Base-by-base conservation (phyloP, 2,797 vertebrate genomes). In the Sparus aurata region DNA sequence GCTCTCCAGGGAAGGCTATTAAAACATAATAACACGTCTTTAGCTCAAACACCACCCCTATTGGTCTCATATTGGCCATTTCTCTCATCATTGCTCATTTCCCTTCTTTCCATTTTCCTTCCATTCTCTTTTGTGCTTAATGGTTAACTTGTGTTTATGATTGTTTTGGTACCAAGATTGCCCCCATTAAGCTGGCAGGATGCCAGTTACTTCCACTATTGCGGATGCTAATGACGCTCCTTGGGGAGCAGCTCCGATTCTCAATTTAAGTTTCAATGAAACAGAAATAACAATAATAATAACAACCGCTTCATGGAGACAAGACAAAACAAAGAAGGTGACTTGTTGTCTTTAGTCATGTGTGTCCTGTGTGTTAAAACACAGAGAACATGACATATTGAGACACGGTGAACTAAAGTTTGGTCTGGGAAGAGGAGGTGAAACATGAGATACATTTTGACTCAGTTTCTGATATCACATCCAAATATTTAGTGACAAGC, bases 221-320 rank as follows among this genome's bases (percentile, higher is more conserved):
- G 73, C 12, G 12, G 58, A 80, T 43, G 65, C 62, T 85, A 70
- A 79, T 77, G 81, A 55, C 1, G 11, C 20, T 74, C 73, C 73
- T 68, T 0, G 6, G 75, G 77, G 75, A 81, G 67, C 55, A 13
- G 77, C 66, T 61, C 70, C 50, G 5, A 5, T 46, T 64, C 82
- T 72, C 52, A 43, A 67, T 72, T 65, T 64, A 83, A 84, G 75
- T 60, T 58, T 68, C 60, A 86, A 73, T 73, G 57, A 69, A 68
- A 65, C 1, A 47, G 23, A 72, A 71, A 68, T 49, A 75, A 71
- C 43, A 41, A 64, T 8, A 30, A 71, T 47, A 61, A 64, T 22
- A 69, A 79, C 34, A 41, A 64, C 11, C 2, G 0, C 52, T 65
- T 80, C 55, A 60, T 43, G 47, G 57, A 57, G 77, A 73, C 63